Conservation (phyloP, 1,140 invertebrate genomes). For the Drosophila mayri region DNA sequence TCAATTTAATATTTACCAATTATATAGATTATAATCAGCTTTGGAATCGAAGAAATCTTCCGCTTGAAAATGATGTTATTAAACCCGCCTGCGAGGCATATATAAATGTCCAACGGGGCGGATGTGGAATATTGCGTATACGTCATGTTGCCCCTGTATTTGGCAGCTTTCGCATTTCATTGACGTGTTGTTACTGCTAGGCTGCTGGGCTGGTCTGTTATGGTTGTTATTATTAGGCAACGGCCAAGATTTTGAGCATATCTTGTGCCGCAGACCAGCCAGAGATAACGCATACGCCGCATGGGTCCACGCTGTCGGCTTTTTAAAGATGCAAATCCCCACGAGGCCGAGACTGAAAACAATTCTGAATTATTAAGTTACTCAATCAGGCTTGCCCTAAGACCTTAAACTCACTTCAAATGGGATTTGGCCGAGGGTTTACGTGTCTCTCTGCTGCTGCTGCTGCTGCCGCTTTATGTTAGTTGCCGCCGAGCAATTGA, state of each 20-base stretch:
- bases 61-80: neutral
- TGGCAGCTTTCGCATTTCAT: slow-evolving; percentile 21
- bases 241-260: neutral
- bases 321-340: slow-evolving; percentile 55
- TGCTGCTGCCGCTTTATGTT: slow-evolving; percentile 2
- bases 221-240: slow-evolving; percentile 37
- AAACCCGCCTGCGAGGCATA: neutral
- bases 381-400: slow-evolving; percentile 51
- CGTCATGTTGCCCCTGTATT: slow-evolving; percentile 53
- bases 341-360: slow-evolving; percentile 41
- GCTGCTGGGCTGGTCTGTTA: neutral
- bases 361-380: slow-evolving; percentile 58
- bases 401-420: slow-evolving; percentile 56
- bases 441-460: slow-evolving; percentile 29
- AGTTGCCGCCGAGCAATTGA: slow-evolving; percentile 16
- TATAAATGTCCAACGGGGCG: slow-evolving; percentile 25
- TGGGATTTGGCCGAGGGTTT: slow-evolving; percentile 53
- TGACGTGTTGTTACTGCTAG: slow-evolving; percentile 8
- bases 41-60: neutral
- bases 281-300: slow-evolving; percentile 59
- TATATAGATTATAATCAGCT: neutral
- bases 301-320: slow-evolving; percentile 33
- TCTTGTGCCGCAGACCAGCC: neutral
- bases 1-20: too few species aligned
- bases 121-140: slow-evolving; percentile 57